phyloP scores from a whole-genome alignment of 2,797 vertebrate genomes.

The Pampus argenteus region DNA sequence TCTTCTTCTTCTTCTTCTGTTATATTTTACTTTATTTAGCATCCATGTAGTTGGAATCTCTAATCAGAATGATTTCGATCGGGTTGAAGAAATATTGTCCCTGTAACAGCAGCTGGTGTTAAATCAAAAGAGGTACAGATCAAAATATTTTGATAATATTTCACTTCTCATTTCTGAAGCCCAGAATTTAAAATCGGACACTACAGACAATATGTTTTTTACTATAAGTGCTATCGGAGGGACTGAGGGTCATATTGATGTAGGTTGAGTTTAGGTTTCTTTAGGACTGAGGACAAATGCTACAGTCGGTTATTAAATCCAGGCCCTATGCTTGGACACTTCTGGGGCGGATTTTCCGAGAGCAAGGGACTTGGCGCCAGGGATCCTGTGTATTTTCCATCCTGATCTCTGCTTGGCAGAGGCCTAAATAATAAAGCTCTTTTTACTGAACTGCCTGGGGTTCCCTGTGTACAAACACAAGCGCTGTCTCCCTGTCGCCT shows the following conservation, averaged over 20 bases:
- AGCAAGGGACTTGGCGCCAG: constrained; percentile 80
- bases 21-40: no score
- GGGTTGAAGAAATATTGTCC: no score
- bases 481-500: constrained; percentile 36
- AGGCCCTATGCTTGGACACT: constrained; percentile 75
- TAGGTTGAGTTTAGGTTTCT: constrained; percentile 62
- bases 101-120: no score
- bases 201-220: constrained; percentile 37
- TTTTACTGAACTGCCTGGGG: constrained; percentile 77
- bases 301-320: constrained; percentile 78
- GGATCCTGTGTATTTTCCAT: constrained; percentile 82
- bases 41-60: no score
- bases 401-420: constrained; percentile 79
- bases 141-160: constrained; percentile 34
- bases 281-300: constrained; percentile 69
- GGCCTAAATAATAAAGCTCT: constrained; percentile 82
- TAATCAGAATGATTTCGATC: no score
- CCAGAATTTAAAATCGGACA: constrained; percentile 35
- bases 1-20: no score
- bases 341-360: constrained; percentile 79
- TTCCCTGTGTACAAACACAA: constrained; percentile 81
- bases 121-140: no score
- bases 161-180: constrained; percentile 37
- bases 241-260: constrained; percentile 59
- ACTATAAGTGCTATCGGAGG: constrained; percentile 26